phyloP scores from a whole-genome alignment of 2,113 vertebrate genomes.

The Amblyornis subalaris region DNA sequence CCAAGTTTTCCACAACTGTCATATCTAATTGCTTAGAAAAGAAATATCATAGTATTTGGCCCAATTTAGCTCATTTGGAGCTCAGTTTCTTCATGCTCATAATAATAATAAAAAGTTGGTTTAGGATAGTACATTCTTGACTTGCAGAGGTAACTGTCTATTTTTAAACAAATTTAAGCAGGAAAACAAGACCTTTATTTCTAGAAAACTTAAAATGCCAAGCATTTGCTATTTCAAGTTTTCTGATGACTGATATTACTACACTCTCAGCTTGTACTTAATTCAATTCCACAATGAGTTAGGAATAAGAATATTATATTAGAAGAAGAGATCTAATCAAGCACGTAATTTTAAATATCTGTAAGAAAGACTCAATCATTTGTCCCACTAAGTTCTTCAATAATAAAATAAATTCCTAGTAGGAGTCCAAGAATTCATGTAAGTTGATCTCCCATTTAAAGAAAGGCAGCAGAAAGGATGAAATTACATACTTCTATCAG shows the following conservation, averaged over 20 bases:
- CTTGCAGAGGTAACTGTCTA: neutral
- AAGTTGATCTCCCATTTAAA: neutral
- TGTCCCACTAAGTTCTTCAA: neutral
- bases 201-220: neutral
- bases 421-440: neutral
- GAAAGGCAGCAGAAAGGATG: neutral
- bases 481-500: neutral
- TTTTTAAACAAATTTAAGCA: neutral
- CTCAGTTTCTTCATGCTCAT: neutral
- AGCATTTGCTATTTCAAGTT: neutral
- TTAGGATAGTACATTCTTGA: neutral
- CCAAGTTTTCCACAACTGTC: neutral
- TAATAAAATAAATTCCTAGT: conserved; percentile 8
- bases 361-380: neutral
- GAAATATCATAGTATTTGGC: neutral
- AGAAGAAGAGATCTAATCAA: neutral
- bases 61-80: neutral
- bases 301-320: neutral
- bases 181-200: neutral
- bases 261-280: neutral
- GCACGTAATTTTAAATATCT: neutral
- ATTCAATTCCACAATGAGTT: neutral
- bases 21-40: neutral
- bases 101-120: neutral
- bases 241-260: neutral